These are phyloP conservation scores for Melanotaenia duboulayi DNA, from an alignment of 2,113 vertebrate species.

Conservation along the genomic window DNA sequence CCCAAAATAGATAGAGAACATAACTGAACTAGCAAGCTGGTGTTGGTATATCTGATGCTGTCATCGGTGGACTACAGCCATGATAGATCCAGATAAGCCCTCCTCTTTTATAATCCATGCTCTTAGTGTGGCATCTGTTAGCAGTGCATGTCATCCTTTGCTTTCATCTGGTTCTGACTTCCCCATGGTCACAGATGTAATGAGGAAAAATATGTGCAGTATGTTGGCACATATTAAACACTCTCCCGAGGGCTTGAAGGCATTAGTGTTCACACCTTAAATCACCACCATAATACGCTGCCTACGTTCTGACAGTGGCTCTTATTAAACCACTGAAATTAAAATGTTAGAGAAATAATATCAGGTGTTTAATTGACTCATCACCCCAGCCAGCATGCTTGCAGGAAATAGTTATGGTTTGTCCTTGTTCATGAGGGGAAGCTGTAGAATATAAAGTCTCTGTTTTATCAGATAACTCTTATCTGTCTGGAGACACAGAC, in stretches of 20 bases:
- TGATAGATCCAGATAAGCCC: slow-evolving; percentile 67
- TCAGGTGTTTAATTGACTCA: slow-evolving; percentile 30
- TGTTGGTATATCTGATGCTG: slow-evolving; percentile 51
- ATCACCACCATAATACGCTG: slow-evolving; percentile 40
- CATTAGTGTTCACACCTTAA: slow-evolving; percentile 58
- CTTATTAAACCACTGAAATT: slow-evolving; percentile 26
- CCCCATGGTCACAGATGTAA: slow-evolving; percentile 58
- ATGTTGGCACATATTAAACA: slow-evolving; percentile 50
- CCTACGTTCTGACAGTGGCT: slow-evolving; percentile 29
- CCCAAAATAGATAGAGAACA: slow-evolving; percentile 47
- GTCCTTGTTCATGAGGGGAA: slow-evolving; percentile 8
- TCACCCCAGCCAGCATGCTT: slow-evolving; percentile 10
- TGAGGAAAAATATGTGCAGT: slow-evolving; percentile 50
- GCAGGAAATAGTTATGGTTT: not conserved
- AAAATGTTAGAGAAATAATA: slow-evolving; percentile 30
- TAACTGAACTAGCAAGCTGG: slow-evolving; percentile 39
- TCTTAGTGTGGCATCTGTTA: slow-evolving; percentile 47
- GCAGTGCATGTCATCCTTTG: not conserved
- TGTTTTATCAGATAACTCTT: too few species aligned
- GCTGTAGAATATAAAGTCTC: not conserved
- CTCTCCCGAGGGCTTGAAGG: slow-evolving; percentile 37
- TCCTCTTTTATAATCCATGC: slow-evolving; percentile 41
- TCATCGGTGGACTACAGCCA: slow-evolving; percentile 27
- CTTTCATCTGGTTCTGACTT: slow-evolving; percentile 44
- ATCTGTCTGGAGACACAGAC: too few species aligned